Base-by-base conservation (phyloP, 2,888 invertebrate species). In the Oeneis ivallda region DNA sequence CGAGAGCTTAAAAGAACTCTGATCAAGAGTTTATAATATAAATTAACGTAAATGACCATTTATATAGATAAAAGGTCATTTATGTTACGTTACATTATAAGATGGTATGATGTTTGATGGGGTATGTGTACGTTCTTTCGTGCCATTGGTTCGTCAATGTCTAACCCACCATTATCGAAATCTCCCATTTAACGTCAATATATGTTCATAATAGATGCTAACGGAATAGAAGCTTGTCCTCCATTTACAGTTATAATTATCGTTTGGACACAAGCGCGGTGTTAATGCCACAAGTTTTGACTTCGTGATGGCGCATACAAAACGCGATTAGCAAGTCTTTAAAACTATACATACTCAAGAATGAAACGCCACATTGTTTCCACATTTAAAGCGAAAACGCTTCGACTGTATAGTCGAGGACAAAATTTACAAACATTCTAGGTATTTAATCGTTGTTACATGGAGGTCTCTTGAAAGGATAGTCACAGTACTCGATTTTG, bases 281-380 rank as follows among this genome's bases (percentile, higher is more conserved):
- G 77, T 86, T 86, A 86, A 74, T 72, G 77, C 74, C 71, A 67
- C 73, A 63, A 74, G 75, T 74, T 77, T 72, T 67, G 65, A 75
- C 75, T 82, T 72, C 89, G 88, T 89, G 89, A 79, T 83, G 82
- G 74, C 76, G 89, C 89, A 89, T 89, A 86, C 84, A 77, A 71
- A 74, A 71, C 76, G 68, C 84, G 85, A 89, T 87, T 89, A 87
- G 84, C 86, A 67, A 68, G 77, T 82, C 75, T 72, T 75, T 78
- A 79, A 80, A 82, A 78, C 79, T 76, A 79, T 77, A 79, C 77
- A 73, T 72, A 76, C 79, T 72, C 72, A 79, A 79, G 83, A 81
- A 83, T 85, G 83, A 77, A 73, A 76, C 76, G 76, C 76, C 78
- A 78, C 79, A 81, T 81, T 83, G 83, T 84, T 84, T 80, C 75